Evolutionary conservation across 2,888 invertebrate species (phyloP), one percentile per base, ranked within the genome.

Genomic region (Cephus sareptanus): DNA sequence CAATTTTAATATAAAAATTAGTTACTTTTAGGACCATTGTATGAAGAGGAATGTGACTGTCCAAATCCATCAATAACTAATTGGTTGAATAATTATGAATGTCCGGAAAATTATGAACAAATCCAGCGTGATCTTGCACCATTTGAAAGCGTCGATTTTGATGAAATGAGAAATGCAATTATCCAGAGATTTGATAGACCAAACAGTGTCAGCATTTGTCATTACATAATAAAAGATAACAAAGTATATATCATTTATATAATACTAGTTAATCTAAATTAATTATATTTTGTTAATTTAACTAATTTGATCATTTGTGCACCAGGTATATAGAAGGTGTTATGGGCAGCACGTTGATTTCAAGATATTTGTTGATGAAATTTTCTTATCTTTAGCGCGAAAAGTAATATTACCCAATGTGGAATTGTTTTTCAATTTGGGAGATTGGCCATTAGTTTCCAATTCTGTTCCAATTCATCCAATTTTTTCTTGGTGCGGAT

Each of bases 401-500:
- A 97, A 98, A 93, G 95, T 96, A 34, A 86, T 92, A 34, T 90
- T 99, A 77, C 98, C 98, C 6, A 96, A 99, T 92, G 92, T 97
- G 86, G 98, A 99, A 91, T 94, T 99, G 87, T 96, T 98, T 84
- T 94, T 97, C 74, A 99, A 99, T 92, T 93, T 99, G 23, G 99
- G 99, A 30, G 99, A 99, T 92, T 99, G 98, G 98, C 99, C 99
- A 0, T 92, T 99, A 34, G 94, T 95, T 2, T 89, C 90, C 31
- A 90, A 93, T 79, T 93, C 93, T 0, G 90, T 93, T 23, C 93
- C 93, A 15, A 93, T 95, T 74, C 87, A 87, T 81, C 98, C 99
- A 2, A 94, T 99, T 81, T 96, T 99, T 90, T 98, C 98, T 30
- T 99, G 99, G 99, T 99, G 99, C 92, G 98, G 98, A 1, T 98